Conservation (phyloP, 2,888 invertebrate genomes). For the Drosophila neonasuta region DNA sequence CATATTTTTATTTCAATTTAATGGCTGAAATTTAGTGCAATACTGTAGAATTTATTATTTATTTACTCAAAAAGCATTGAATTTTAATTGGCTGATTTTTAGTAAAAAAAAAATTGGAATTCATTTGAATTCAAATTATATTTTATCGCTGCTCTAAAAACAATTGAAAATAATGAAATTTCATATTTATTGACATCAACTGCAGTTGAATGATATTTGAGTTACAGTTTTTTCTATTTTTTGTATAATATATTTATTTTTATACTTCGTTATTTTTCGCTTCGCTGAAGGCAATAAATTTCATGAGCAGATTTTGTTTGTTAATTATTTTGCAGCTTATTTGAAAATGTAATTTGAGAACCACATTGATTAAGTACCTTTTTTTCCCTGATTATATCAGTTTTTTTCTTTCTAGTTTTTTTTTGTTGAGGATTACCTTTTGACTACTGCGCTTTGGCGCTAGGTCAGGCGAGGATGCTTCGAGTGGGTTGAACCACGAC, state of each 20-base stretch:
- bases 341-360: constrained; percentile 2
- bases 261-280: not conserved
- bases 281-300: constrained; percentile 6
- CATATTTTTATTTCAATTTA: not conserved
- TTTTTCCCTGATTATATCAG: constrained; percentile 6
- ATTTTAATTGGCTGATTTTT: not conserved
- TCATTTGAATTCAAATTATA: not conserved
- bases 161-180: not conserved
- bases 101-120: too few relatives aligned
- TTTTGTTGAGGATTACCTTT: constrained; percentile 18
- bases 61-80: not conserved
- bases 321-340: not conserved
- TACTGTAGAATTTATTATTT: not conserved
- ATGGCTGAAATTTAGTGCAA: not conserved
- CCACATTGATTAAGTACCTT: constrained; percentile 38
- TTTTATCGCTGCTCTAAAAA: not conserved
- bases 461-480: not conserved
- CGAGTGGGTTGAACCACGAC: constrained; percentile 1
- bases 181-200: not conserved
- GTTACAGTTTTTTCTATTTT: not conserved
- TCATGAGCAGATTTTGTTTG: constrained; percentile 6
- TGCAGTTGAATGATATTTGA: not conserved
- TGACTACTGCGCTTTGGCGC: not conserved
- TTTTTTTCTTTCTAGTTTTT: too few relatives aligned
- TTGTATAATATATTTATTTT: constrained; percentile 3